Conservation (phyloP, 2,888 invertebrate species). For the Pandemis corylana region DNA sequence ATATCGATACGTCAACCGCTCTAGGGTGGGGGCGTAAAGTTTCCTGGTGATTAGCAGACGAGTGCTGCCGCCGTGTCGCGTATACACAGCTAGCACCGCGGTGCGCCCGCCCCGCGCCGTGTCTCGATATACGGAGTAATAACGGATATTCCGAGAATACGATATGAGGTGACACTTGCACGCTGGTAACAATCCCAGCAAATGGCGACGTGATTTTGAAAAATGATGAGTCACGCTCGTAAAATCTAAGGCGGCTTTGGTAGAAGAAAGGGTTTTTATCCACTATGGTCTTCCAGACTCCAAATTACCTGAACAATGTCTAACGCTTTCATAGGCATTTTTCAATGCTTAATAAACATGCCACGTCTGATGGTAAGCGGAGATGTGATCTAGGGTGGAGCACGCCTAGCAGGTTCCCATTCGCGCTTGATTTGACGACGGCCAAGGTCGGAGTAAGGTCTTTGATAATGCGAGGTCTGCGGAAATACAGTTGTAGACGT, state of each 20-base stretch:
- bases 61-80: slow-evolving; percentile 52
- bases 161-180: background rate
- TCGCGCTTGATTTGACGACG: no score
- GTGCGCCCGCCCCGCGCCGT: background rate
- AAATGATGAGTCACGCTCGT: background rate
- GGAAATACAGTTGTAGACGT: background rate
- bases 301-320: no score
- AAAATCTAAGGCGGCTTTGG: background rate
- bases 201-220: no score
- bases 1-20: slow-evolving; percentile 44
- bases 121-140: background rate
- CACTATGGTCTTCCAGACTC: background rate
- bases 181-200: background rate
- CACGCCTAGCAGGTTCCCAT: no score
- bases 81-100: slow-evolving; percentile 35
- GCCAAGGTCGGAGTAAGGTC: no score
- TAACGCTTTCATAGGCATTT: no score
- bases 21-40: slow-evolving; percentile 60
- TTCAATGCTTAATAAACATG: no score
- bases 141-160: background rate
- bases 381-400: no score
- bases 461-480: no score
- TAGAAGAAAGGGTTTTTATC: slow-evolving; percentile 4
- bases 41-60: slow-evolving; percentile 73
- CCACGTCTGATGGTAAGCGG: no score